A percentile compares a stretch with the other conserved stretches of the same genome.
Evolutionary conservation across 92 coral and sea anemone genomes (phyloP).

Genomic region (Chrysogorgia sp.): DNA sequence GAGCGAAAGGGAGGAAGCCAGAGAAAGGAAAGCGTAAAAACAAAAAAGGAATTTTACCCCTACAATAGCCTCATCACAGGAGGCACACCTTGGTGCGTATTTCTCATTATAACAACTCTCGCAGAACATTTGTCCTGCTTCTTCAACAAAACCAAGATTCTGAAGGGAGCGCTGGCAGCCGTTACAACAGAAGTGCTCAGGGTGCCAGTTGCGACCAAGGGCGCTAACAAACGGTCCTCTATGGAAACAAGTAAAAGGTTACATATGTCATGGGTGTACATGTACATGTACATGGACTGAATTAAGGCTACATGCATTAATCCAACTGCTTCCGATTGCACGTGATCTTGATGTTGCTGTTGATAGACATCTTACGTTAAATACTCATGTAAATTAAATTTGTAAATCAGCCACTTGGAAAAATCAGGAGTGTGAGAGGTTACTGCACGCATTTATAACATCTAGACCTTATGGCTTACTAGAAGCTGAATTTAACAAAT

Average conservation of each 20-base stretch:
- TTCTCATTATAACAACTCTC: conserved; percentile 82
- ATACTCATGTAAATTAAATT: no score
- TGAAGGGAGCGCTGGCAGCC: conserved; percentile 94
- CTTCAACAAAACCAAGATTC: conserved; percentile 95
- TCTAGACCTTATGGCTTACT: no score
- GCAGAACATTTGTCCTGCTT: conserved; percentile 89
- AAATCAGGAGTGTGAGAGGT: no score
- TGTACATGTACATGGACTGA: no score
- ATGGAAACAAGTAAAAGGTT: background rate
- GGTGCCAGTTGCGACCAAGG: conserved; percentile 96
- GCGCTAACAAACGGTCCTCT: conserved; percentile 99
- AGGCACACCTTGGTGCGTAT: conserved; percentile 92
- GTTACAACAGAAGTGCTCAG: conserved; percentile 91
- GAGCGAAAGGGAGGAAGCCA: no score
- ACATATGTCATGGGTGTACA: background rate
- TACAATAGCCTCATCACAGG: conserved; percentile 84
- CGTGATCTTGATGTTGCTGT: no score
- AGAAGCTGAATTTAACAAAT: no score
- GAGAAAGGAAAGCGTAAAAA: background rate
- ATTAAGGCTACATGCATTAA: no score
- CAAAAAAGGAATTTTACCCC: conserved; percentile 70
- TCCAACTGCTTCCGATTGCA: no score
- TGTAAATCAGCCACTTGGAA: no score
- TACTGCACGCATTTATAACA: no score
- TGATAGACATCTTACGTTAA: no score